Evolutionary conservation across 2,888 invertebrate genomes (phyloP), one percentile per base, ranked within the genome.

Genomic region (Seira ritae): DNA sequence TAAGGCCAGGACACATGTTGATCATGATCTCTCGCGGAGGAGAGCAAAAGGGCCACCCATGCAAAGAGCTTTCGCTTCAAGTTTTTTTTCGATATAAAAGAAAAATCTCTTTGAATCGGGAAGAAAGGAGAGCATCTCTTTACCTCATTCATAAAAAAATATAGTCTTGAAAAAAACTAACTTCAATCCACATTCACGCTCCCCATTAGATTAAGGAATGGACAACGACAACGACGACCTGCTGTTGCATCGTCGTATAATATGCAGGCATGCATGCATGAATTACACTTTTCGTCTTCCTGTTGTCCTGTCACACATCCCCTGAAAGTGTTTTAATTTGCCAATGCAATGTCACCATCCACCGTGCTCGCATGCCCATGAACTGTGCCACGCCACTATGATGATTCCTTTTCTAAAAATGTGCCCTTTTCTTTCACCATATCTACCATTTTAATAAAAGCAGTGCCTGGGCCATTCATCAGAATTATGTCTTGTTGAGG

Each of bases 401-500:
- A n/a, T 19, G 24, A 72, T 80, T 60, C 60, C 20, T 71, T 55
- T n/a, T 72, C 60, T n/a, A n/a, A n/a, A n/a, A n/a, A n/a, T n/a
- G n/a, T 55, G 22, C 46, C 66, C 22, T 74, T 50, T 55, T 76
- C 68, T 42, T 76, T 76, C 19, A 24, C 75, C 67, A 67, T n/a
- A 60, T 62, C 62, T 73, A 69, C 73, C n/a, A 71, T 67, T 79
- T 79, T 79, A 79, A 80, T 73, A 80, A 80, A 80, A 80, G 80
- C 73, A 46, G 80, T n/a, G n/a, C n/a, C n/a, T n/a, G n/a, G n/a
- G 73, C 80, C 80, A 80, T 80, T 80, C 80, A 80, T 80, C 80
- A 80, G 80, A 80, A 80, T 80, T 80, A 80, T 80, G 80, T 80
- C 80, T 79, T 80, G 80, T 80, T 80, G 80, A 80, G 80, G 80